Conservation (phyloP, 2,797 vertebrate species). For the Oreochromis mossambicus region DNA sequence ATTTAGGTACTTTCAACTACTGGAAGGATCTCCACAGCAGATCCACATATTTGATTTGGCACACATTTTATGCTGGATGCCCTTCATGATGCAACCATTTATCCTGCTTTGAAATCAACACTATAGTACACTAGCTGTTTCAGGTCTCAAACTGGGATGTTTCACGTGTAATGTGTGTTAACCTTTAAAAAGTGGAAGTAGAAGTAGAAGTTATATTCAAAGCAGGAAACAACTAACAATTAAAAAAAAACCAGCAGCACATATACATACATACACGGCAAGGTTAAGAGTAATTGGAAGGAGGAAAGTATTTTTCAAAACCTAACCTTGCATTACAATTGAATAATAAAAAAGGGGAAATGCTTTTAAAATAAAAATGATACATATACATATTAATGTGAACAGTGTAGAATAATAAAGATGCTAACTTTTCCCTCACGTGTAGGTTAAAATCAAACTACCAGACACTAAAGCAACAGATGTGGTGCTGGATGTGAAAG, state of each 20-base stretch:
- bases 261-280: not conserved
- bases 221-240: not conserved
- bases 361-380: not conserved
- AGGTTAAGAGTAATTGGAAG: not conserved
- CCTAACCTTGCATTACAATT: not conserved
- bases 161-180: not conserved
- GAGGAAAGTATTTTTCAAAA: not conserved
- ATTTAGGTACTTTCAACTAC: not conserved
- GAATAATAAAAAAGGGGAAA: not conserved
- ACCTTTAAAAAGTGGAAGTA: not conserved
- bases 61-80: not conserved
- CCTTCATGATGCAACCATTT: not conserved
- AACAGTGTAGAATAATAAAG: not conserved
- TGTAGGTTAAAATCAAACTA: conserved; percentile 86
- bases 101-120: not conserved
- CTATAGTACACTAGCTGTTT: not conserved
- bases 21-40: not conserved
- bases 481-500: conserved; percentile 84
- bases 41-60: not conserved
- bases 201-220: not conserved
- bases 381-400: not conserved
- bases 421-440: not conserved
- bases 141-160: not conserved
- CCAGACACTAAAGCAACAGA: conserved; percentile 84
- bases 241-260: rapidly evolving